Percentiles rank a stretch among this genome's conserved stretches.
Conservation (phyloP, 2,797 vertebrate species). For the Anniella stebbinsi region DNA sequence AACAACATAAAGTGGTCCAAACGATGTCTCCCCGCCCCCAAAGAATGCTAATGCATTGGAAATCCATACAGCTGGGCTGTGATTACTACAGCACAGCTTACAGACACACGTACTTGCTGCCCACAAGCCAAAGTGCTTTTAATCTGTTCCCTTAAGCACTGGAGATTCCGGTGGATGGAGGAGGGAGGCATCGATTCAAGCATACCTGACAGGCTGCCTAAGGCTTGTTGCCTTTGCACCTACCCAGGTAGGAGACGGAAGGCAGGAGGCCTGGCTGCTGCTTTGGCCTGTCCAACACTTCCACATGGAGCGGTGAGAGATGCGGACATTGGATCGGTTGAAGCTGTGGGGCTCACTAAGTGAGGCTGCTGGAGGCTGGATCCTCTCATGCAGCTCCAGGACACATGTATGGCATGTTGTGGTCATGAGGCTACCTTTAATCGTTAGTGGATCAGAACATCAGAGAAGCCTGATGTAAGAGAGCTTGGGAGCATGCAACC, state of each 20-base stretch:
- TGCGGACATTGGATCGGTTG: neutral
- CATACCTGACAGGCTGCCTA: neutral
- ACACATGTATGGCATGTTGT: neutral
- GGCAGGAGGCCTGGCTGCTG: neutral
- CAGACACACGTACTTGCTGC: neutral
- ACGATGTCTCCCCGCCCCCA: neutral
- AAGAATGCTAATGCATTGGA: neutral
- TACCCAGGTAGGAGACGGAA: neutral
- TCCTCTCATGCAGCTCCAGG: neutral
- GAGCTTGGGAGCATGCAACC: neutral
- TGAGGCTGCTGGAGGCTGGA: neutral
- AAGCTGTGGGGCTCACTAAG: neutral
- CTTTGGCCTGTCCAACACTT: neutral
- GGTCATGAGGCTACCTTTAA: neutral
- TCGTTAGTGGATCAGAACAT: neutral
- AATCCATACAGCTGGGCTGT: neutral
- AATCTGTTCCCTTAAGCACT: neutral
- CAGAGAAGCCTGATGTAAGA: neutral
- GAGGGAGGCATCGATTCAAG: neutral
- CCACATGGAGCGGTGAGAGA: neutral
- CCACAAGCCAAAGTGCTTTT: neutral
- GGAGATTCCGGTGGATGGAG: too few species aligned
- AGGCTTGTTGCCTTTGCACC: neutral
- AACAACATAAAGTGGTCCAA: neutral
- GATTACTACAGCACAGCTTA: neutral